Evolutionary conservation across 2,888 invertebrate genomes (phyloP), one percentile per base, ranked within the genome.

Genomic region (Nomada lathburiana): DNA sequence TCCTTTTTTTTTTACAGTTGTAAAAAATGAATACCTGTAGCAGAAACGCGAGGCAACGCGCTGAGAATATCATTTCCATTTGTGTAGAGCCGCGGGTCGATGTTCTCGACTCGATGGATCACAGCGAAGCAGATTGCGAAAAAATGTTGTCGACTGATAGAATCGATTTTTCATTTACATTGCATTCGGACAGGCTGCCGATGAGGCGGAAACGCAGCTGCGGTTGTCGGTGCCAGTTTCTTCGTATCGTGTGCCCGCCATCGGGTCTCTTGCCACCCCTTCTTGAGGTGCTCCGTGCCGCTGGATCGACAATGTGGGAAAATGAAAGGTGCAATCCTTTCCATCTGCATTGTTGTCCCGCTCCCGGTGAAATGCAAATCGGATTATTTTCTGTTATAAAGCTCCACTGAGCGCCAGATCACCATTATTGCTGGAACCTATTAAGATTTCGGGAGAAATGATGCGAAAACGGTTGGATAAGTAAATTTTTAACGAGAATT

Each of bases 81-180:
- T 18, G 60, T 60, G 68, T 60, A 5, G 65, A 13, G 11, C 9
- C 26, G 18, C 36, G 9, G 20, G 4, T 53, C 55, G 29, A 1
- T 20, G 44, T n/a, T 16, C 1, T 2, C 16, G 13, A n/a, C n/a
- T 64, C 36, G 42, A 2, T 42, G 20, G 13, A 44, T 60, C 36
- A n/a, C 16, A 20, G 26, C 23, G 26, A 44, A 29, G 64, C 7
- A 44, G 73, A 44, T 20, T 57, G 57, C 11, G 23, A 55, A 70
- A 73, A 76, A 53, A 55, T 53, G 16, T 63, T 57, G 50, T 50
- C 50, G 36, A 20, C 55, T 55, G 67, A 75, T 36, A n/a, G 62
- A 62, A 74, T 78, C 68, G 65, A 67, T 78, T 67, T 63, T 63
- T 68, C 62, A 68, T 65, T 65, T 64, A 65, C 74, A 44, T 73